Conservation (phyloP, 2,888 invertebrate species). For the Sarcophaga variegata region DNA sequence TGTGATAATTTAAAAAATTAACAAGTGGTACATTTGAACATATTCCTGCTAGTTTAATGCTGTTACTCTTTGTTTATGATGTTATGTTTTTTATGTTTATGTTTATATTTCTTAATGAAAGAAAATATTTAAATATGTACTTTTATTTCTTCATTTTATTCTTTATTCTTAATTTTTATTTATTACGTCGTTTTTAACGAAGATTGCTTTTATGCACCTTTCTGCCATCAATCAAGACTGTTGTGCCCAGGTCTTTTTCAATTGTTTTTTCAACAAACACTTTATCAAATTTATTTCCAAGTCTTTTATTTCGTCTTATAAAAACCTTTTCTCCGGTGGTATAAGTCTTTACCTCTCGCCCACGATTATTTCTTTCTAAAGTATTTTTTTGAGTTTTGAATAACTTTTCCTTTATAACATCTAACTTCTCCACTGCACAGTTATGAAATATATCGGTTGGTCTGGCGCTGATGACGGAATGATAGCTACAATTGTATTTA, state of each 20-base stretch:
- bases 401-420: constrained; percentile 28
- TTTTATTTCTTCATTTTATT: not conserved
- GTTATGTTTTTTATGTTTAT: not conserved
- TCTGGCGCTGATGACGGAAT: constrained; percentile 53
- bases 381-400: constrained; percentile 36
- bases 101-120: constrained; percentile 8
- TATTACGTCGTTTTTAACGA: not conserved
- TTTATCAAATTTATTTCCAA: constrained; percentile 50
- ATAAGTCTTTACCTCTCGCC: constrained; percentile 40
- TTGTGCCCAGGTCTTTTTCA: constrained; percentile 24
- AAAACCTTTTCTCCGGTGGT: constrained; percentile 53
- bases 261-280: constrained; percentile 48
- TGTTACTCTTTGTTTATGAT: not conserved
- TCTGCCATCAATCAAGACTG: constrained; percentile 30
- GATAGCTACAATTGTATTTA: constrained; percentile 59
- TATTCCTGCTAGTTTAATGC: constrained; percentile 1
- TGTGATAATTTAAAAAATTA: constrained; percentile 20
- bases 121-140: constrained; percentile 11
- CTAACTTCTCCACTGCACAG: constrained; percentile 12
- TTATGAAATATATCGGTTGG: constrained; percentile 44
- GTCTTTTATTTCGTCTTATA: constrained; percentile 35
- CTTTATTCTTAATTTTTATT: too few relatives aligned
- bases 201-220: constrained; percentile 36
- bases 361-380: constrained; percentile 37
- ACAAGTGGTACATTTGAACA: constrained; percentile 36